Evolutionary conservation across 2,113 vertebrate genomes (phyloP), one percentile per base, ranked within the genome.

Genomic region (Sterna hirundo): DNA sequence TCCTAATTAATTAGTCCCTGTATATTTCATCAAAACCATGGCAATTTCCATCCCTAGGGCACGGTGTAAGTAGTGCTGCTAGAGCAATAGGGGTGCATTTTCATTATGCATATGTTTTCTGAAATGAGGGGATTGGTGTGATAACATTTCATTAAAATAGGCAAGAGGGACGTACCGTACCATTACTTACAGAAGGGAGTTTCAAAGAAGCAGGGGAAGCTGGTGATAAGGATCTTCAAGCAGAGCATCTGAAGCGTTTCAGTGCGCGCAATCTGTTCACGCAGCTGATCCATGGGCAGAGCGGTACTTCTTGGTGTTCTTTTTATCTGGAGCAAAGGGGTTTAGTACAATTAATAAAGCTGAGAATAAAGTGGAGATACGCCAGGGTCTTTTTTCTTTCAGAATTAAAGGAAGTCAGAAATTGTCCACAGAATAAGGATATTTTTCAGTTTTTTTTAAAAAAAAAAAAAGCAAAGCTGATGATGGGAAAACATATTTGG

Each of bases 61-160:
- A 62, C 78, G 79, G 38, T 15, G 30, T 23, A 66, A 91, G 51
- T 13, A 12, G n/a, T 68, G 66, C 78, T 86, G 54, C 66, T 78
- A n/a, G 51, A 91, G 84, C 66, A 89, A 40, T 40, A 85, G 84
- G 91, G 75, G 54, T 83, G 49, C 60, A 36, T 94, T 87, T 91
- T 88, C 49, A 91, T 95, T 87, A 94, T 81, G 81, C 86, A 89
- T 95, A 72, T 94, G 47, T 96, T 95, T 95, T 77, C 91, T 83
- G 91, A 77, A 91, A 34, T 66, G 70, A 66, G 70, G 69, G 58
- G 58, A 84, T 91, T 66, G 62, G 11, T 70, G 54, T 40, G 78
- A 87, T 90, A 91, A 72, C n/a, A 27, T 77, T 83, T 91, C 85
- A 95, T 91, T 94, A 91, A 64, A 90, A 79, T 2, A 94, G 81